Conservation (phyloP, 1,140 invertebrate genomes). For the Heliconius hewitsoni region DNA sequence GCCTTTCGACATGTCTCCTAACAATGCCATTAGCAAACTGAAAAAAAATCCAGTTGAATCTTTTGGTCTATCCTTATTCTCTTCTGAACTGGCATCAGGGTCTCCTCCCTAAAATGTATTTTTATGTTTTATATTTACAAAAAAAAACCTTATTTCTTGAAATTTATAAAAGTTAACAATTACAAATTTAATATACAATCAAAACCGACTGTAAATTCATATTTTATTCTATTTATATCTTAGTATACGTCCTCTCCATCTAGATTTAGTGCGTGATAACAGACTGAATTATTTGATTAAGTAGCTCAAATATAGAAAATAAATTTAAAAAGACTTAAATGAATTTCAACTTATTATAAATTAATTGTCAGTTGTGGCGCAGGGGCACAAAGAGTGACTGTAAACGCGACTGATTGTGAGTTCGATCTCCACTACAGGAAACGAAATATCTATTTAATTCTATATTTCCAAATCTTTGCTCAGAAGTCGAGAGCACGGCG, state of each 20-base stretch:
- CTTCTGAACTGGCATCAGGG: constrained; percentile 57
- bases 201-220: too few species aligned
- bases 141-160: too few species aligned
- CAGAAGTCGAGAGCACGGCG: too few species aligned
- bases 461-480: too few species aligned
- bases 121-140: neutral
- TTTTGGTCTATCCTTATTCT: constrained; percentile 47
- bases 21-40: constrained; percentile 61
- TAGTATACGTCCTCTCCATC: neutral
- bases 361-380: too few species aligned
- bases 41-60: constrained; percentile 68
- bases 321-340: neutral
- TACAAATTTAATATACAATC: too few species aligned
- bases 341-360: neutral
- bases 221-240: too few species aligned
- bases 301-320: neutral
- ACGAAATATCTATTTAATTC: too few species aligned
- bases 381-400: too few species aligned
- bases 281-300: neutral
- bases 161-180: too few species aligned
- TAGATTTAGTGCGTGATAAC: neutral
- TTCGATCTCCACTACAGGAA: too few species aligned
- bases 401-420: too few species aligned
- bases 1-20: constrained; percentile 71
- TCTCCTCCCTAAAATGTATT: constrained; percentile 51